These are phyloP conservation scores for Andrena trimmerana DNA, from an alignment of 2,888 invertebrate genomes.

Conservation along the genomic window DNA sequence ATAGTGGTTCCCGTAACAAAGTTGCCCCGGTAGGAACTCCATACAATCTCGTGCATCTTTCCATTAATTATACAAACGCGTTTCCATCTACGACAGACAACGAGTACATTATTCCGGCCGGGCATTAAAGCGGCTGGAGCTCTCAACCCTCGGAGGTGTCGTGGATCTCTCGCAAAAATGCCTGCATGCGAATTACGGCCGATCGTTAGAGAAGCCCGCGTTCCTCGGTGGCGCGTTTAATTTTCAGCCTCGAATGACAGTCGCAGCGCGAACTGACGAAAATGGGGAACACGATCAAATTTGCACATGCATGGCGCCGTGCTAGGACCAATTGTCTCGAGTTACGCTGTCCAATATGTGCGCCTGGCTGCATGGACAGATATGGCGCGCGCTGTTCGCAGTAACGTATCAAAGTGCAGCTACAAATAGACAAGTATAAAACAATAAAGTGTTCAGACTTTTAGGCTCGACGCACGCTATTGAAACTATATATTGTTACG, in stretches of 20 bases:
- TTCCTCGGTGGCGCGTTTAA: slow-evolving; percentile 41
- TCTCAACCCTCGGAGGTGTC: slow-evolving; percentile 34
- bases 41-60: slow-evolving; percentile 46
- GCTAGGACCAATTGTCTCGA: slow-evolving; percentile 2
- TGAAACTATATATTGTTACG: too few species aligned
- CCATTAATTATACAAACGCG: slow-evolving; percentile 46
- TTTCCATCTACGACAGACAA: slow-evolving; percentile 4
- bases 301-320: neutral
- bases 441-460: neutral
- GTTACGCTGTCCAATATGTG: slow-evolving; percentile 8
- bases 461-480: neutral
- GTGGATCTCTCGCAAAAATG: slow-evolving; percentile 9
- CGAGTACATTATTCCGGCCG: slow-evolving; percentile 3
- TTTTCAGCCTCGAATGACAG: slow-evolving; percentile 40
- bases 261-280: slow-evolving; percentile 8
- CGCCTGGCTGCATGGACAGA: neutral
- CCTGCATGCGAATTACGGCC: slow-evolving; percentile 11
- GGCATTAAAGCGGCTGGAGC: slow-evolving; percentile 18
- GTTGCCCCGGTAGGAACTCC: slow-evolving; percentile 11
- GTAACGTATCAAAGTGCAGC: neutral
- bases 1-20: neutral
- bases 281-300: slow-evolving; percentile 3
- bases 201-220: slow-evolving; percentile 12
- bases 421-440: neutral
- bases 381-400: neutral